Evolutionary conservation across 2,888 invertebrate genomes (phyloP), one percentile per base, ranked within the genome.

Genomic region (Brachyopa scutellaris): DNA sequence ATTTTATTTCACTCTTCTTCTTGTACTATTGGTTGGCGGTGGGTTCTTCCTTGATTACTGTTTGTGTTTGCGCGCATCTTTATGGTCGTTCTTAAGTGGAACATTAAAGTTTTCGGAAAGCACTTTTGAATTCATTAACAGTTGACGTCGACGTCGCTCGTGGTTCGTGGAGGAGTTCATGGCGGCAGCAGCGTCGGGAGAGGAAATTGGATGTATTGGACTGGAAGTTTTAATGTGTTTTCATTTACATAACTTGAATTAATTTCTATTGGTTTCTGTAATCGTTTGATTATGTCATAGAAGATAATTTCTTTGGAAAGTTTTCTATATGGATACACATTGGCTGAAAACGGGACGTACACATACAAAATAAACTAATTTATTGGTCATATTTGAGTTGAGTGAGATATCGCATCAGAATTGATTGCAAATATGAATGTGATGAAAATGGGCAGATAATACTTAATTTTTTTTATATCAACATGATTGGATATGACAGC

Each of bases 81-180:
- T 66, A 74, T 74, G 67, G 74, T 62, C 11, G 47, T 74, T 62
- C 62, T 74, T 74, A 74, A 74, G 79, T 80, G 67, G 74, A 15
- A 42, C 74, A 67, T 67, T 80, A 55, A 80, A 80, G 79, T 80
- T 80, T 67, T 69, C 62, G 51, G 45, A 74, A 69, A 70, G 67
- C 55, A 74, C 67, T 80, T 80, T 80, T 80, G 79, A 80, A 80
- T 80, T 80, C 67, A 67, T 80, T 80, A 80, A 69, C 47, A 51
- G 62, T 69, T 69, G 61, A 57, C 55, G 70, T 62, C 45, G 67
- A 26, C 29, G 42, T 23, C 38, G 13, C 38, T 23, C n/a, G n/a
- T 19, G 15, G 19, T 36, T 4, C n/a, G n/a, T 2, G 13, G 11
- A 5, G 11, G 36, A 11, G 36, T 36, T 0, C 19, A 36, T 31